Conservation (phyloP, 2,113 vertebrate species). For the Poecile atricapillus region DNA sequence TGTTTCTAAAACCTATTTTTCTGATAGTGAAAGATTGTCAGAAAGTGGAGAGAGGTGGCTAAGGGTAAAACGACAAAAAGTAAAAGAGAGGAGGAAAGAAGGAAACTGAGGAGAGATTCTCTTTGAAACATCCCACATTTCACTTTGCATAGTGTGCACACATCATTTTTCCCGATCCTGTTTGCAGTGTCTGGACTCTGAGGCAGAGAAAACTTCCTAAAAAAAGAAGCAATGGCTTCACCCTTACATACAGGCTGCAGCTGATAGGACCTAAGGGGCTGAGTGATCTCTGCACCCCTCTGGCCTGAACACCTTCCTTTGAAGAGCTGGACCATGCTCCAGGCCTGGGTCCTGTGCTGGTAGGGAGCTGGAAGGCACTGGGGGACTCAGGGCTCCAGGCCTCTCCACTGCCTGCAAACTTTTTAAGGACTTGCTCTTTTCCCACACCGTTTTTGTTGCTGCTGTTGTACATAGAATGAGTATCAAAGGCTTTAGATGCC, state of each 20-base stretch:
- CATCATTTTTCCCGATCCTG: background rate
- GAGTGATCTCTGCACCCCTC: background rate
- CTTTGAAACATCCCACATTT: background rate
- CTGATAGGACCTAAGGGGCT: background rate
- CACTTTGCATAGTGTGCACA: background rate
- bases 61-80: background rate
- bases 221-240: background rate
- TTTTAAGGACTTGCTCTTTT: background rate
- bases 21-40: background rate
- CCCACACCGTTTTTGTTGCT: background rate
- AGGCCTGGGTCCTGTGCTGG: background rate
- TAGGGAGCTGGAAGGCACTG: background rate
- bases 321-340: background rate
- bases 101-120: background rate
- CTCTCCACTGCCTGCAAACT: no score
- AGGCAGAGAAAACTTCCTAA: background rate
- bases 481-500: background rate
- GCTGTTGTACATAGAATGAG: background rate
- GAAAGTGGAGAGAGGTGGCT: background rate
- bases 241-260: background rate
- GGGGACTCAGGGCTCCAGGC: fast-evolving
- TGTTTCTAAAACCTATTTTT: background rate
- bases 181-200: background rate
- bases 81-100: background rate
- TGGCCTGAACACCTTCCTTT: background rate